phyloP scores from a whole-genome alignment of 2,113 vertebrate species.

The Silurus asotus region DNA sequence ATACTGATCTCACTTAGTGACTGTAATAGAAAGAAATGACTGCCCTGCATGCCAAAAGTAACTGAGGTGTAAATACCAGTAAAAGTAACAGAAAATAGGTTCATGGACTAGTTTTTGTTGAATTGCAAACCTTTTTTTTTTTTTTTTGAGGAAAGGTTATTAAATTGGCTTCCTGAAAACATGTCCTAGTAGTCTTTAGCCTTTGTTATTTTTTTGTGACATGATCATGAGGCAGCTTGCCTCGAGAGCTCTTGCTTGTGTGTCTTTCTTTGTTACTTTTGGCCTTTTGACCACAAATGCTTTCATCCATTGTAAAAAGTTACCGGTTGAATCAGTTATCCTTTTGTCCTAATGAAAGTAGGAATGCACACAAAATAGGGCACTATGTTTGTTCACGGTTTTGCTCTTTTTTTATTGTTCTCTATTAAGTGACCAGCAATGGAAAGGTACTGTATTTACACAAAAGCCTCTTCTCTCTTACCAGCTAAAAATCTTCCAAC shows the following conservation, averaged over 20 bases:
- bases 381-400: neutral
- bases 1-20: neutral
- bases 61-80: neutral
- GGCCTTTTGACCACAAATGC: neutral
- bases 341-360: conserved; percentile 26
- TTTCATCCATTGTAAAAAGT: conserved; percentile 19
- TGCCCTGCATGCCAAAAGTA: neutral
- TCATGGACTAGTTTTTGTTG: neutral
- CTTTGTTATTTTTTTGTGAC: neutral
- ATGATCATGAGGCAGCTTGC: conserved; percentile 24
- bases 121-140: conserved; percentile 3
- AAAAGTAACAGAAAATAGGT: neutral
- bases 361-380: neutral
- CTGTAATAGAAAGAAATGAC: neutral
- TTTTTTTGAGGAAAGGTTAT: neutral
- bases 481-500: neutral
- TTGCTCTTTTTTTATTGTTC: neutral
- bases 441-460: neutral
- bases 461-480: neutral
- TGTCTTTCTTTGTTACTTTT: neutral
- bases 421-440: conserved; percentile 1
- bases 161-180: neutral
- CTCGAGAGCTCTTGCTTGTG: neutral
- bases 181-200: neutral
- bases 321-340: conserved; percentile 4